Evolutionary conservation across 2,113 vertebrate species (phyloP), one percentile per base, ranked within the genome.

Genomic region (Piprites chloris): DNA sequence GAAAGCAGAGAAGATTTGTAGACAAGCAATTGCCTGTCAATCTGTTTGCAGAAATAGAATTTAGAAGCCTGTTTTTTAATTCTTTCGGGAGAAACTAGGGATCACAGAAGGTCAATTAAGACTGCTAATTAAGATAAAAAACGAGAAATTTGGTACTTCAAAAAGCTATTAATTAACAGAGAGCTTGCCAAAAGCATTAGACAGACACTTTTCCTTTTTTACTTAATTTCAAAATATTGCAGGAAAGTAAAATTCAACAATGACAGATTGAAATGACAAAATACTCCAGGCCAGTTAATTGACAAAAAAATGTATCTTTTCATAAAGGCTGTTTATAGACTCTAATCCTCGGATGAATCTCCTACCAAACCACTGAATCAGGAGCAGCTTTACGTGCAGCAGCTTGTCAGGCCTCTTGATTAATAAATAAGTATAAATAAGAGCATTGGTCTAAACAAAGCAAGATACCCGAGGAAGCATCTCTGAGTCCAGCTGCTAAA

Each of bases 121-220:
- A 79, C 44, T 65, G 39, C 87, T 95, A 94, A 96, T 97, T 94
- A 96, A 94, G 76, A 91, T 73, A 55, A 95, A 88, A 96, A 85
- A 27, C 0, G 0, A 68, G 92, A 92, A 74, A 79, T 89, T 63
- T 78, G 90, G 85, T 77, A 85, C 69, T 86, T 92, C 53, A 81
- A 68, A 87, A 91, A 76, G 62, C 49, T 85, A 82, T 83, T 85
- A 87, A 93, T 63, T 87, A 93, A 69, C 50, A 89, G 35, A 90
- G 24, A 78, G 69, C 47, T 85, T 93, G 72, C 80, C 85, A 89
- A 76, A 91, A 90, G 33, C 63, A 28, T 85, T 93, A 93, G 35
- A 69, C 19, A 85, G 66, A 91, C 27, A 46, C 14, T 87, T 61
- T 61, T 44, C 74, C 22, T 66, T 89, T 65, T 62, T 87, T 22